phyloP scores from a whole-genome alignment of 1,140 invertebrate genomes.

The Cotesia vestalis region DNA sequence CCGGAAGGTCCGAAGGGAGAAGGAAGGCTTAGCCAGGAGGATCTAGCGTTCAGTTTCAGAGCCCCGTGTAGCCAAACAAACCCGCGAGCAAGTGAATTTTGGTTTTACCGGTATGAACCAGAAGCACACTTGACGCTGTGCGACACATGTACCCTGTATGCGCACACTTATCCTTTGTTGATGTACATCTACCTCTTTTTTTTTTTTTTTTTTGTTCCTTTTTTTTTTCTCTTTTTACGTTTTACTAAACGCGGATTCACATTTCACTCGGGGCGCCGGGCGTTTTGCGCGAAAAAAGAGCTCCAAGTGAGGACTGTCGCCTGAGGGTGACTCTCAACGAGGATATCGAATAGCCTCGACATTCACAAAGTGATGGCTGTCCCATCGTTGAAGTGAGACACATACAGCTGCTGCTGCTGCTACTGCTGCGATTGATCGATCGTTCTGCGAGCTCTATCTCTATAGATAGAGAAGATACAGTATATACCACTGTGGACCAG shows the following conservation, averaged over 20 bases:
- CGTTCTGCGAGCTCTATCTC: not conserved
- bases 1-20: not conserved
- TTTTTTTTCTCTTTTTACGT: not conserved
- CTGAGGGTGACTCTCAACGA: constrained; percentile 16
- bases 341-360: constrained; percentile 28
- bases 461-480: not conserved
- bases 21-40: not conserved
- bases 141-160: not conserved
- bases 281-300: constrained; percentile 17
- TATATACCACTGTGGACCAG: too few relatives aligned
- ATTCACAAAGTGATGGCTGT: constrained; percentile 29
- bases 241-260: not conserved
- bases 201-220: not conserved
- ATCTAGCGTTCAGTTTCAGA: constrained; percentile 18
- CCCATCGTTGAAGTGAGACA: constrained; percentile 3
- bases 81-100: constrained; percentile 27
- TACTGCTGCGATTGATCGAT: constrained; percentile 5
- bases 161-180: constrained; percentile 11
- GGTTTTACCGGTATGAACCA: constrained; percentile 3
- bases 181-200: not conserved
- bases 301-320: constrained; percentile 19
- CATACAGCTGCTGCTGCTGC: not conserved
- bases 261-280: constrained; percentile 26
- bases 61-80: constrained; percentile 28
- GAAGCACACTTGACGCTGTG: not conserved